Percentiles rank a stretch among this genome's conserved stretches.
Evolutionary conservation across 2,888 invertebrate species (phyloP).

Genomic region (Willowsia nigromaculata): DNA sequence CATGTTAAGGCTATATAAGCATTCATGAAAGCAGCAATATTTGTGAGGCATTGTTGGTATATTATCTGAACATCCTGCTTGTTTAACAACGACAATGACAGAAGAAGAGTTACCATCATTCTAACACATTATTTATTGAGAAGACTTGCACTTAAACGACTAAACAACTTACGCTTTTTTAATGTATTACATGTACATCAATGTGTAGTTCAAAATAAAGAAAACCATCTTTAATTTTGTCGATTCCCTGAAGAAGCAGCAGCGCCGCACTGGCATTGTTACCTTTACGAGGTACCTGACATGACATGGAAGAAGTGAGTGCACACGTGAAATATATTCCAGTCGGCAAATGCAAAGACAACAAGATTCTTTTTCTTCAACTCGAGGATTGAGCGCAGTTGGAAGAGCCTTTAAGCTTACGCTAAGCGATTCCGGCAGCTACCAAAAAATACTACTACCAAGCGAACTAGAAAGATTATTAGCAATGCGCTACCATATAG

Average conservation of each 20-base stretch:
- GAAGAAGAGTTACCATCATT: slow-evolving; percentile 49
- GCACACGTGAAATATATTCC: slow-evolving; percentile 69
- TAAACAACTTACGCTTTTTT: slow-evolving; percentile 45
- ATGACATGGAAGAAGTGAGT: slow-evolving; percentile 29
- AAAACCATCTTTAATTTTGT: slow-evolving; percentile 46
- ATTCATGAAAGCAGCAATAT: neutral
- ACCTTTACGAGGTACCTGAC: slow-evolving; percentile 14
- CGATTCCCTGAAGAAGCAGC: neutral
- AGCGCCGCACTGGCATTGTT: slow-evolving; percentile 1
- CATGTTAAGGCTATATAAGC: neutral
- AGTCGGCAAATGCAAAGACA: slow-evolving; percentile 71
- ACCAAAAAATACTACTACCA: neutral
- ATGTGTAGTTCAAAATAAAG: slow-evolving; percentile 39
- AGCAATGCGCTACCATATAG: neutral
- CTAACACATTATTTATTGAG: slow-evolving; percentile 59
- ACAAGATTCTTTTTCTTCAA: slow-evolving; percentile 55
- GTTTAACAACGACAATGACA: slow-evolving; percentile 7
- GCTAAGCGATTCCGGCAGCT: neutral
- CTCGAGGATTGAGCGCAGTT: neutral
- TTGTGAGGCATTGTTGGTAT: slow-evolving; percentile 4
- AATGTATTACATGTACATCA: slow-evolving; percentile 54
- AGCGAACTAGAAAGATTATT: neutral
- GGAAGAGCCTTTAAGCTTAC: neutral
- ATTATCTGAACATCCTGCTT: neutral
- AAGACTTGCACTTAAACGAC: slow-evolving; percentile 49